Conservation (phyloP, 2,888 invertebrate species). For the Agrochola circellaris region DNA sequence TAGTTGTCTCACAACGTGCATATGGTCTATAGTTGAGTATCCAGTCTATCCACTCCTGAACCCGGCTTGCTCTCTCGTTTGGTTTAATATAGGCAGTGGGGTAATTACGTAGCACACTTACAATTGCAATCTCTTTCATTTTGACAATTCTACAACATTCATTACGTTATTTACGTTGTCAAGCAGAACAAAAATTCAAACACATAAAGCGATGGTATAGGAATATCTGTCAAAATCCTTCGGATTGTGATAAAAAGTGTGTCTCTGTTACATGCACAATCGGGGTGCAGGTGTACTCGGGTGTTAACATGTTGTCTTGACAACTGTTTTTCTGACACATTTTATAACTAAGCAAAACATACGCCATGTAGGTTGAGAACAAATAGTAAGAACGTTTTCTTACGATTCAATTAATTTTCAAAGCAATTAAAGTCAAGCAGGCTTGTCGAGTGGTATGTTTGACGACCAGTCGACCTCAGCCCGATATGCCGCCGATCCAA, state of each 20-base stretch:
- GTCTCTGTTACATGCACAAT: neutral
- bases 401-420: slow-evolving; percentile 41
- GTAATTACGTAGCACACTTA: neutral
- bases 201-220: neutral
- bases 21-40: no score
- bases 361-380: neutral
- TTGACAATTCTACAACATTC: neutral
- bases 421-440: slow-evolving; percentile 55
- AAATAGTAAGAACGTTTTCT: slow-evolving; percentile 32
- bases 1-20: no score
- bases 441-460: slow-evolving; percentile 65
- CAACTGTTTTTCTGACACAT: neutral
- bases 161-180: neutral
- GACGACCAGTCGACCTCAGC: slow-evolving; percentile 71
- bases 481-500: slow-evolving; percentile 50
- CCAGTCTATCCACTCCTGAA: no score
- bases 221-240: neutral
- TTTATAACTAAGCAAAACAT: neutral
- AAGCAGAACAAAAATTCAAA: neutral
- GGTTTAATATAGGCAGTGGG: neutral
- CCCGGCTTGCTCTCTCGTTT: no score
- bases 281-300: neutral
- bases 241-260: neutral
- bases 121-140: neutral
- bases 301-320: neutral